phyloP scores from a whole-genome alignment of 2,113 vertebrate species.

The Saccopteryx leptura region DNA sequence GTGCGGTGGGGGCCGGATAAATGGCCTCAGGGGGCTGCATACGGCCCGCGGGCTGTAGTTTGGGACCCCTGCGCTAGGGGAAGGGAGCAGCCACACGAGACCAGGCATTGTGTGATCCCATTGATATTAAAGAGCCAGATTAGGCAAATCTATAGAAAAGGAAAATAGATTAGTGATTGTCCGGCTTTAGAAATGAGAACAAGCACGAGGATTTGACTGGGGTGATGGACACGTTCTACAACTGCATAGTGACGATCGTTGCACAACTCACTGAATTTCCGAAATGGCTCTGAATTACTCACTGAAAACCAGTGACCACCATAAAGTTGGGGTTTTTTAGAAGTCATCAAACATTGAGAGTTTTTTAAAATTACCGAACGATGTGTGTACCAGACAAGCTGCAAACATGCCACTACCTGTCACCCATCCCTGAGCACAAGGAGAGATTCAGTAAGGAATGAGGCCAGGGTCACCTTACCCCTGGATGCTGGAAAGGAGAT shows the following conservation, averaged over 20 bases:
- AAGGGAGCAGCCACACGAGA: background rate
- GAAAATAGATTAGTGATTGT: background rate
- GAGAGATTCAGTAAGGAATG: background rate
- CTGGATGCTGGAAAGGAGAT: background rate
- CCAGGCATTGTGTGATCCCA: background rate
- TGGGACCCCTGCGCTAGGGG: too few relatives aligned
- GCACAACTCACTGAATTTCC: background rate
- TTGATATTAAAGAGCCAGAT: background rate
- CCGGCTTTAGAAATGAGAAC: background rate
- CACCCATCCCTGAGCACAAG: background rate
- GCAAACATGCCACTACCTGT: accelerated
- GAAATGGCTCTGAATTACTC: background rate
- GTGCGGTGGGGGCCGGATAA: too few relatives aligned
- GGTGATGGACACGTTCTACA: background rate
- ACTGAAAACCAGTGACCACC: background rate
- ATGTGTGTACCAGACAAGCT: background rate
- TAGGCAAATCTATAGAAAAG: background rate
- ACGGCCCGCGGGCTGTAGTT: too few relatives aligned
- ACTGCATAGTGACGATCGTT: background rate
- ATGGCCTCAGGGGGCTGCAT: too few relatives aligned
- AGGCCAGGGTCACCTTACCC: too few relatives aligned
- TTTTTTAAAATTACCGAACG: background rate
- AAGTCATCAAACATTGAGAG: background rate
- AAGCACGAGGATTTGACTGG: background rate
- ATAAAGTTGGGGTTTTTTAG: background rate